These are phyloP conservation scores for Hydriomena furcata DNA, from an alignment of 2,888 invertebrate genomes.

Conservation along the genomic window DNA sequence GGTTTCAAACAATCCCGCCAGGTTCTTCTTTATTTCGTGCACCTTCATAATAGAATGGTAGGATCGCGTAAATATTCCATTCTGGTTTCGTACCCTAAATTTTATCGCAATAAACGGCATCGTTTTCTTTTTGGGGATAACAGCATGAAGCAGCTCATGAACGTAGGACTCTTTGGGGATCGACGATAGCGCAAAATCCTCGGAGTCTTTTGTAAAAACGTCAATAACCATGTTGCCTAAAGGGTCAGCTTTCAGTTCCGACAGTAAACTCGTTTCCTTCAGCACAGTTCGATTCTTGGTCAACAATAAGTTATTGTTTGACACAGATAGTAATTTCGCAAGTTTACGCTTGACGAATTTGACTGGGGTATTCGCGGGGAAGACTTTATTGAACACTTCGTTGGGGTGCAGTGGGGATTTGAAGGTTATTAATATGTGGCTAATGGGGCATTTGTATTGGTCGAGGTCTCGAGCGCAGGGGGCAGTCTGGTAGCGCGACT, in stretches of 20 bases:
- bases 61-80: conserved; percentile 75
- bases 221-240: conserved; percentile 70
- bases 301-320: conserved; percentile 65
- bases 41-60: conserved; percentile 80
- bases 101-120: conserved; percentile 77
- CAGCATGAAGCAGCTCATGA: conserved; percentile 66
- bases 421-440: conserved; percentile 70
- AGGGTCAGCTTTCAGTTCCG: conserved; percentile 67
- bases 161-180: conserved; percentile 74
- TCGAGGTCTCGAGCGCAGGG: conserved; percentile 64
- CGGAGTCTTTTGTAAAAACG: conserved; percentile 72
- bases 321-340: conserved; percentile 65
- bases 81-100: conserved; percentile 69
- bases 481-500: conserved; percentile 63
- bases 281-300: conserved; percentile 73
- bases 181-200: conserved; percentile 63
- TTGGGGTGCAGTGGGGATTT: conserved; percentile 67
- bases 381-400: conserved; percentile 71
- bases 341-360: conserved; percentile 73
- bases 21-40: conserved; percentile 84
- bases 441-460: conserved; percentile 66
- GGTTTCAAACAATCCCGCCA: conserved; percentile 83
- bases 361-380: conserved; percentile 69
- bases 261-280: conserved; percentile 64
- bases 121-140: conserved; percentile 65